phyloP scores from a whole-genome alignment of 2,888 invertebrate species.

The Ectobius pallidus region DNA sequence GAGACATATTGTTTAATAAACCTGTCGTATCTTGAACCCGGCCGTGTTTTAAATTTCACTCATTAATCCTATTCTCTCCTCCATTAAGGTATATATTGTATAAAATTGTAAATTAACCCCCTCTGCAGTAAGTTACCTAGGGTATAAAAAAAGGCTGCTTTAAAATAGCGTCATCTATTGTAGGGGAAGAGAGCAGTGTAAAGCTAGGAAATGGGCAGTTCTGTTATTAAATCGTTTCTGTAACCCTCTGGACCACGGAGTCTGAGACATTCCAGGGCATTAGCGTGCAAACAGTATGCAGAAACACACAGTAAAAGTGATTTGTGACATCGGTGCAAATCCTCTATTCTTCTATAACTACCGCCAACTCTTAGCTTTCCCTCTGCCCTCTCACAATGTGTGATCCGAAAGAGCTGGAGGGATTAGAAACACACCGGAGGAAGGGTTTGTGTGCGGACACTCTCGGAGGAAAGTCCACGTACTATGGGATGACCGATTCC shows the following conservation, averaged over 20 bases:
- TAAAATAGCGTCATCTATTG: constrained; percentile 5
- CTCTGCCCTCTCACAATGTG: background rate
- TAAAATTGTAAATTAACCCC: background rate
- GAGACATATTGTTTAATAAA: no score
- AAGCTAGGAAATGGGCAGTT: constrained; percentile 25
- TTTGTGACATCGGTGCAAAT: constrained; percentile 56
- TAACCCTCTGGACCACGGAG: background rate
- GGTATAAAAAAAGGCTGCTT: background rate
- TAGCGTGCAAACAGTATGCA: constrained; percentile 42
- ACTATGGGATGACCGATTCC: constrained; percentile 51
- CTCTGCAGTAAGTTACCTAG: no score
- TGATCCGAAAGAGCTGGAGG: background rate
- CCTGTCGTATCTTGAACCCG: no score
- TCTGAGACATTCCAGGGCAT: constrained; percentile 50
- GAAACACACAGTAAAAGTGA: constrained; percentile 54
- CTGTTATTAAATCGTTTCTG: constrained; percentile 39
- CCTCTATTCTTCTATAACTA: constrained; percentile 53
- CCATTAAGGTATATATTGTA: background rate
- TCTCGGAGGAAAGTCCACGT: no score
- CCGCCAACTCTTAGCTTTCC: constrained; percentile 22
- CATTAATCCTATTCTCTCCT: background rate
- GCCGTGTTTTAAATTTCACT: background rate
- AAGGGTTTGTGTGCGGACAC: no score
- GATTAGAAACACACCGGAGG: constrained; percentile 44
- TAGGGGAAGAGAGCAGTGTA: constrained; percentile 9